Evolutionary conservation across 2,113 vertebrate species (phyloP).

Genomic region (Microcebus tavaratra): DNA sequence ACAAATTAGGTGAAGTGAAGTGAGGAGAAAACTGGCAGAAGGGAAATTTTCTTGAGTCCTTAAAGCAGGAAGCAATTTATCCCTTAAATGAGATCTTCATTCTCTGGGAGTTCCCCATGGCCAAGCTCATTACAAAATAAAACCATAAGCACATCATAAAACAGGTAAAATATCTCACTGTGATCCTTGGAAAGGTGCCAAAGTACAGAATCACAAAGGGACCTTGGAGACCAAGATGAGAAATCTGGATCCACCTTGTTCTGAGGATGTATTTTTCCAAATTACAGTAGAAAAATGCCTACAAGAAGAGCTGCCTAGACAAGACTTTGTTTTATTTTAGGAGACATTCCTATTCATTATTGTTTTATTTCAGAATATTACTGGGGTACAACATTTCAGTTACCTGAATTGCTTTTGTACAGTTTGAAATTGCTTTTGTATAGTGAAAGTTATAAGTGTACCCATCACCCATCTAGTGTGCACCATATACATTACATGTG

Average conservation of each 20-base stretch:
- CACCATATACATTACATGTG: too few relatives aligned
- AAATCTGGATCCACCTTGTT: neutral
- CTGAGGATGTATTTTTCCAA: neutral
- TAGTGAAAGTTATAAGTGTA: too few relatives aligned
- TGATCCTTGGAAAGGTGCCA: conserved; percentile 47
- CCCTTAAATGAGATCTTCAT: conserved; percentile 62
- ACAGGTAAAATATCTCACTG: conserved; percentile 54
- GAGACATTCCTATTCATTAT: neutral
- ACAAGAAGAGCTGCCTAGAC: neutral
- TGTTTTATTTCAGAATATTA: too few relatives aligned
- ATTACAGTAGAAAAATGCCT: neutral
- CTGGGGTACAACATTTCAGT: too few relatives aligned
- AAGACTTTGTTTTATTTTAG: neutral
- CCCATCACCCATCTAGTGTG: too few relatives aligned
- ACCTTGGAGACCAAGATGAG: neutral
- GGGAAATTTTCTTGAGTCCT: conserved; percentile 42
- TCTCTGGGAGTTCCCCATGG: conserved; percentile 45
- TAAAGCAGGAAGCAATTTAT: conserved; percentile 56
- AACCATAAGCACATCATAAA: conserved; percentile 63
- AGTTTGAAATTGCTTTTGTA: too few relatives aligned
- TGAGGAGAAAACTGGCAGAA: conserved; percentile 60
- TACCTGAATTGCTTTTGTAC: too few relatives aligned
- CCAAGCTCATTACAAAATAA: conserved; percentile 70
- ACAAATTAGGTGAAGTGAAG: conserved; percentile 71
- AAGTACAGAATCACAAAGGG: conserved; percentile 11